Evolutionary conservation across 2,113 vertebrate species (phyloP), one percentile per base, ranked within the genome.

Genomic region (Acanthisitta chloris): DNA sequence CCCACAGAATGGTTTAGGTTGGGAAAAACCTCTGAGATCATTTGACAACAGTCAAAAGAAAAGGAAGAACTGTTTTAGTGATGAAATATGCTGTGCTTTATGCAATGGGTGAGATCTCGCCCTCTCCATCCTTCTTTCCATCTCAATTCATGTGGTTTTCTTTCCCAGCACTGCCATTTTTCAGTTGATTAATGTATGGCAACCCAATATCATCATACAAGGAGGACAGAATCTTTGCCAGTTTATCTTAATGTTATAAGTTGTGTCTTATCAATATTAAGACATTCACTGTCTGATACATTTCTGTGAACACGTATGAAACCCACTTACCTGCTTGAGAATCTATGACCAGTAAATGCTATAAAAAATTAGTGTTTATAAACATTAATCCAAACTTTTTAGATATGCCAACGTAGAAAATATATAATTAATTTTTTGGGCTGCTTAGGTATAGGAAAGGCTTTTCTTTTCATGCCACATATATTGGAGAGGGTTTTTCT

Each of bases 251-350:
- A n/a, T n/a, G n/a, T n/a, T n/a, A n/a, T n/a, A n/a, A n/a, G n/a
- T n/a, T n/a, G n/a, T n/a, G n/a, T 87, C 24, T 66, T 72, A 40
- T 40, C 17, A 29, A 1, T 52, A 34, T 48, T 67, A 23, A 45
- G 19, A 23, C 42, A 2, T 10, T 57, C 1, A 1, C 12, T 43
- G 4, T 59, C 43, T 74, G 48, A 38, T 36, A 6, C 5, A 12
- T 72, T 87, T 52, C 62, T 85, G 5, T 91, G 58, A 33, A 80
- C 90, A 55, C 11, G 1, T 34, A 5, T 82, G 71, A 85, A 70
- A 69, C 36, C 6, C 5, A 9, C 25, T 76, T 46, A 58, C 33
- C 73, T 88, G 26, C 45, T 54, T 52, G 57, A 81, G 36, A 64
- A 36, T 7, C 2, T 42, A 10, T 38, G 58, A 74, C n/a, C 67